Base-by-base conservation (phyloP, 92 coral and sea anemone genomes). In the Epizoanthus stellaris region DNA sequence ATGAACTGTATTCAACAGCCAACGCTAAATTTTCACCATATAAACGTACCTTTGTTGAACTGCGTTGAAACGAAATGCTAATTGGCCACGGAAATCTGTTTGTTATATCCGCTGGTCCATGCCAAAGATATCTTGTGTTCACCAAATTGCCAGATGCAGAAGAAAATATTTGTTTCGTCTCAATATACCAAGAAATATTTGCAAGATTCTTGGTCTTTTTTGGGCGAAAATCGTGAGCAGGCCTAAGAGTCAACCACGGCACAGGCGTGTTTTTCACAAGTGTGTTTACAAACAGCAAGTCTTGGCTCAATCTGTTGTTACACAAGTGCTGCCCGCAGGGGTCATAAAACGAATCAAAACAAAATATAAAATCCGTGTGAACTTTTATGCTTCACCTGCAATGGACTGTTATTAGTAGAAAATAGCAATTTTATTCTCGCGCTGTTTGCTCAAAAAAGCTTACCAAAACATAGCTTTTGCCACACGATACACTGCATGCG, bases 241-340 rank as follows among this genome's bases (percentile, higher is more conserved):
- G 20, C 21, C 20, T 42, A 8, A 10, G n/a, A 43, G 45, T 25
- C 21, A 17, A 17, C 52, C 34, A 15, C 71, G 15, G 49, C 70
- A 34, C 83, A 39, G 58, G 72, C 36, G 59, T 79, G 71, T 62
- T 62, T 79, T 79, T 30, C 71, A 43, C 60, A 57, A 79, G 20
- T 63, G 40, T 79, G 83, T 79, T 79, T 79, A 79, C 72, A 49
- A 63, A 53, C 53, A 79, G 71, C 83, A 42, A 56, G 67, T 42
- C 20, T 45, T 64, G 19, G 83, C 52, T 11, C 19, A 20, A 40
- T 14, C 53, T 79, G 83, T 79, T 79, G 56, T 63, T 79, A 63
- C 61, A 58, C 45, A 79, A 19, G 4, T 15, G 47, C 39, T 79
- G 83, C 83, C 83, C 83, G 14, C 49, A 40, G 83, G 83, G 83